Base-by-base conservation (phyloP, 2,888 invertebrate genomes). In the Melieria picta region DNA sequence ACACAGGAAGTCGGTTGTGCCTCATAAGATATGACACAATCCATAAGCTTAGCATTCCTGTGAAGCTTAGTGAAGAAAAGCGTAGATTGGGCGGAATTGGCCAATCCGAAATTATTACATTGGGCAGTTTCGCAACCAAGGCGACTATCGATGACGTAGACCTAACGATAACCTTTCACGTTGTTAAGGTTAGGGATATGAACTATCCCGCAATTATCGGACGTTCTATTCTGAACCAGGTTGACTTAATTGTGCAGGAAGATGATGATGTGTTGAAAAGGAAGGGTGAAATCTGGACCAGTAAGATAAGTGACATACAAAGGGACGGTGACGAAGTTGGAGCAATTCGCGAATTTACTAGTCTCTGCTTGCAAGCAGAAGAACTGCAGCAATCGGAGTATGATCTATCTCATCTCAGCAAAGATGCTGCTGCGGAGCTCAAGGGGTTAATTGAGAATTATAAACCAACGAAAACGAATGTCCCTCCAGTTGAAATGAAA, bases 401-500 rank as follows among this genome's bases (percentile, higher is more conserved):
- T 42, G 57, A 57, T 7, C 57, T 57, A 16, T 9, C 16, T 57
- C 57, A 57, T 42, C 57, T 57, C 16, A 57, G 30, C 5, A 57
- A 57, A 16, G 57, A 10, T 57, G 57, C 16, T 16, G 1, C 57
- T 7, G 57, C 4, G 13, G 13, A 13, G 50, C n/a, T 10, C 11
- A 13, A 52, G 56, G 7, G 6, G 13, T 30, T 66, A n/a, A 58
- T 66, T 57, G 9, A 45, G 11, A 47, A 57, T 9, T 70, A 70
- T 52, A 63, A 63, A 11, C 63, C 69, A 47, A 47, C 9, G 42
- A 58, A 60, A 7, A 11, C 46, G 7, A 61, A 10, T 7, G 55
- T 10, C 30, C 46, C 45, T 10, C 58, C 60, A 10, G 42, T 72
- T 4, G 65, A 69, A 58, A 73, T 73, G 70, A 73, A 73, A 42